Conservation (phyloP, 2,113 vertebrate genomes). For the Triplophysa tibetana region DNA sequence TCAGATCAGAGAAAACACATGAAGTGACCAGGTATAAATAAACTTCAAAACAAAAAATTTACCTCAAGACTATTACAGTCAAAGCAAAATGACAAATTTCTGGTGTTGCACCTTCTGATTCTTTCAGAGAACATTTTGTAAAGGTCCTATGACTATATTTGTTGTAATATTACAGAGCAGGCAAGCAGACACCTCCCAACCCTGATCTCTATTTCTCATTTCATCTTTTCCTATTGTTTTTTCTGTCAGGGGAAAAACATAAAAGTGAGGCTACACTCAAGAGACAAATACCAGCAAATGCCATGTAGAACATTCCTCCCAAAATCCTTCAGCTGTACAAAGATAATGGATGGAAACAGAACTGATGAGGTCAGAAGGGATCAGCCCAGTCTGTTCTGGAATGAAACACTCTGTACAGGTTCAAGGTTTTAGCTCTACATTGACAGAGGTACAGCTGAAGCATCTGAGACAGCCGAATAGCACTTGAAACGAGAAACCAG, state of each 20-base stretch:
- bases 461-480: constrained; percentile 60
- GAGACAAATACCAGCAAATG: background rate
- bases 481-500: background rate
- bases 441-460: constrained; percentile 61
- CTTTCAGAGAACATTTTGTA: background rate
- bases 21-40: too few relatives aligned
- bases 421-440: constrained; percentile 68
- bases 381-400: constrained; percentile 52
- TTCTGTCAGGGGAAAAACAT: constrained; percentile 8
- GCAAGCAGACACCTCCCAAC: background rate
- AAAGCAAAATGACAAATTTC: background rate
- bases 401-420: constrained; percentile 71
- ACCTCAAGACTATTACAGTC: too few relatives aligned
- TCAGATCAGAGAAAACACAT: too few relatives aligned
- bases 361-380: constrained; percentile 59
- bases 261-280: background rate
- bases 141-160: constrained; percentile 11
- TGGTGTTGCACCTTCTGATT: background rate
- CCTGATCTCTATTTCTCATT: background rate
- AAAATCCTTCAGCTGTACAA: background rate
- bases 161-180: constrained; percentile 18
- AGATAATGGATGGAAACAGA: constrained; percentile 39
- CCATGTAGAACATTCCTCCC: background rate
- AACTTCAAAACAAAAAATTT: background rate
- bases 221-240: background rate